phyloP scores from a whole-genome alignment of 2,888 invertebrate genomes.

The Spodoptera littoralis region DNA sequence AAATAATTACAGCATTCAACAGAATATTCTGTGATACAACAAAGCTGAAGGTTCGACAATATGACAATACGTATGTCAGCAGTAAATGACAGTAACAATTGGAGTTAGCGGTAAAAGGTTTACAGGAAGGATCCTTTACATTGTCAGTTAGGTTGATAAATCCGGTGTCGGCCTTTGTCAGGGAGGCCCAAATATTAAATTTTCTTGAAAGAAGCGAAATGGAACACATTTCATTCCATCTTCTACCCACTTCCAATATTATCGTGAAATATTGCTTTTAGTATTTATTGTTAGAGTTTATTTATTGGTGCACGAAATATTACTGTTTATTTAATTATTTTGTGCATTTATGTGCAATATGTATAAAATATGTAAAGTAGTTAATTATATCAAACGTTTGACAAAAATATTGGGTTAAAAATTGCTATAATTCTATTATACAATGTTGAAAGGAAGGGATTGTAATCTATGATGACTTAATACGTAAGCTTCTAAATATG shows the following conservation, averaged over 20 bases:
- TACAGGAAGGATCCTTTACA: conserved; percentile 32
- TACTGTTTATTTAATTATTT: too few relatives aligned
- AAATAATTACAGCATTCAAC: too few relatives aligned
- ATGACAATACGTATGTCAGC: conserved; percentile 29
- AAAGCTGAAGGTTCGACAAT: conserved; percentile 5
- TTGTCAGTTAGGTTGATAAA: conserved; percentile 41
- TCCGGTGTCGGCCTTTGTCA: conserved; percentile 34
- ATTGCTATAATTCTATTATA: too few relatives aligned
- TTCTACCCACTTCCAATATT: background rate
- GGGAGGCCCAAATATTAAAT: conserved; percentile 35
- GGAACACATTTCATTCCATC: conserved; percentile 12
- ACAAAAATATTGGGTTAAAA: too few relatives aligned
- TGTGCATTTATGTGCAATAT: too few relatives aligned
- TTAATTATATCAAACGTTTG: too few relatives aligned
- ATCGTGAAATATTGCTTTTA: too few relatives aligned
- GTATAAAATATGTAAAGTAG: too few relatives aligned
- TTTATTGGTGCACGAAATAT: too few relatives aligned
- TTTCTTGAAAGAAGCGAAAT: conserved; percentile 17
- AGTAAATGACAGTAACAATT: conserved; percentile 38
- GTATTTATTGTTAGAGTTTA: too few relatives aligned
- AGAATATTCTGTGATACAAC: background rate
- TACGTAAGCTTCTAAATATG: conserved; percentile 5
- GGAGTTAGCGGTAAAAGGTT: conserved; percentile 20
- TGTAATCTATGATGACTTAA: too few relatives aligned
- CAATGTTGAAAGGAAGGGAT: too few relatives aligned